Evolutionary conservation across 2,888 invertebrate species (phyloP), one percentile per base, ranked within the genome.

Genomic region (Phytoseiulus persimilis): DNA sequence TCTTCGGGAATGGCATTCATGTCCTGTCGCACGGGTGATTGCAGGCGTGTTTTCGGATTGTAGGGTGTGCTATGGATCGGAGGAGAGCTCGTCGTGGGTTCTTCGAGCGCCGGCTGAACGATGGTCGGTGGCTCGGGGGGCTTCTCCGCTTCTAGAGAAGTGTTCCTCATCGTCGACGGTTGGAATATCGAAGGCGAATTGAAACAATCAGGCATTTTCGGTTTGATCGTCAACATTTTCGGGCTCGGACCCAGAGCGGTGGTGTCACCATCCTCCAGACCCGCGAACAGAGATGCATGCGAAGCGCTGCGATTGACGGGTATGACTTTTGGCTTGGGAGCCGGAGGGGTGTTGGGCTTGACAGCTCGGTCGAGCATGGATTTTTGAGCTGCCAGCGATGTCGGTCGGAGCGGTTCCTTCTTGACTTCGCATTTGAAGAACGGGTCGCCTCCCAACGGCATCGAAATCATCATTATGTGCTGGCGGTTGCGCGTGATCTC

Each of bases 21-120:
- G n/a, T n/a, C 87, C 31, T n/a, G 39, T 6, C 87, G 32, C 14
- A 32, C 32, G 6, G 32, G 39, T 89, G 90, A 89, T 23, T 90
- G 90, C 89, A 91, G 91, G 0, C 89, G 90, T 89, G 91, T 91
- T 18, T 91, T 91, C n/a, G 90, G 89, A 32, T 90, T 83, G 90
- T 89, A 89, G 11, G 46, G 83, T 0, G 87, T 87, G 32, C 87
- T 45, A 33, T n/a, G 39, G 32, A 83, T 33, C 33, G 87, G 33
- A 32, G 87, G 32, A 5, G 18, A 28, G 87, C 33, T 87, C 32
- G 32, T 28, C 0, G 31, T 14, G 32, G 87, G n/a, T 6, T 33
- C 87, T 11, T 45, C 2, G 39, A 33, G 9, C 14, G 28, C 65
- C 11, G 65, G 14, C 65, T 65, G 65, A 28, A 28, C 65, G 28